phyloP scores from a whole-genome alignment of 2,888 invertebrate genomes.

The Tortricodes alternella region DNA sequence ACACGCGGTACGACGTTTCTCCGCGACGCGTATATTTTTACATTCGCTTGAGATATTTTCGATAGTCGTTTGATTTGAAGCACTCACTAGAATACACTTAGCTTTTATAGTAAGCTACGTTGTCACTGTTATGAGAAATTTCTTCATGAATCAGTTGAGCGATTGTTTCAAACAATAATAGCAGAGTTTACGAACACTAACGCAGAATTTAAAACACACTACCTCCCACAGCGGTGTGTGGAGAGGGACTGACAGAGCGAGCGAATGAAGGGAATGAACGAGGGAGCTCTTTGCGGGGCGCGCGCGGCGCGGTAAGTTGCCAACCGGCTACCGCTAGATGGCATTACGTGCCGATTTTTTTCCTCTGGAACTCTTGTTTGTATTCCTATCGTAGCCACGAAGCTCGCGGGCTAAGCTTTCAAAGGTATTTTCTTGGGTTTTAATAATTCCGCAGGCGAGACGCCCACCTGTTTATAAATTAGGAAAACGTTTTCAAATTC shows the following conservation, averaged over 20 bases:
- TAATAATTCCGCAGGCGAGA: conserved; percentile 38
- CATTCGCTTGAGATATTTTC: conserved; percentile 72
- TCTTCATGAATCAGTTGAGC: conserved; percentile 76
- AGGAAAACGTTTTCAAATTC: conserved; percentile 73
- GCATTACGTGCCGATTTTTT: conserved; percentile 44
- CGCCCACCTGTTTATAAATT: conserved; percentile 62
- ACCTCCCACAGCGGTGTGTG: conserved; percentile 48
- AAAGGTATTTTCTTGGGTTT: conserved; percentile 28
- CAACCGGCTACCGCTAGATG: conserved; percentile 56
- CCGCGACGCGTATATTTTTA: conserved; percentile 79
- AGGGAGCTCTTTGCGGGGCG: conserved; percentile 40
- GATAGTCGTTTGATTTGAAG: conserved; percentile 50
- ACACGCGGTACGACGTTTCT: conserved; percentile 73
- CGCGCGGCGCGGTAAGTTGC: conserved; percentile 41
- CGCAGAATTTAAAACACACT: conserved; percentile 38
- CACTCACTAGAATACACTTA: conserved; percentile 29
- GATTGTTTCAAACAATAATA: conserved; percentile 74
- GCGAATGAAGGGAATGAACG: conserved; percentile 58
- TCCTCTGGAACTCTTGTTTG: background rate
- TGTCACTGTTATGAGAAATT: conserved; percentile 42
- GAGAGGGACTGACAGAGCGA: conserved; percentile 62
- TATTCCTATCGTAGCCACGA: conserved; percentile 13
- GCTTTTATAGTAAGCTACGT: conserved; percentile 18
- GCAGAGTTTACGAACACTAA: conserved; percentile 56
- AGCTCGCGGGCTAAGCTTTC: conserved; percentile 10